Evolutionary conservation across 2,888 invertebrate species (phyloP).

Genomic region (Caenorhabditis wallacei): DNA sequence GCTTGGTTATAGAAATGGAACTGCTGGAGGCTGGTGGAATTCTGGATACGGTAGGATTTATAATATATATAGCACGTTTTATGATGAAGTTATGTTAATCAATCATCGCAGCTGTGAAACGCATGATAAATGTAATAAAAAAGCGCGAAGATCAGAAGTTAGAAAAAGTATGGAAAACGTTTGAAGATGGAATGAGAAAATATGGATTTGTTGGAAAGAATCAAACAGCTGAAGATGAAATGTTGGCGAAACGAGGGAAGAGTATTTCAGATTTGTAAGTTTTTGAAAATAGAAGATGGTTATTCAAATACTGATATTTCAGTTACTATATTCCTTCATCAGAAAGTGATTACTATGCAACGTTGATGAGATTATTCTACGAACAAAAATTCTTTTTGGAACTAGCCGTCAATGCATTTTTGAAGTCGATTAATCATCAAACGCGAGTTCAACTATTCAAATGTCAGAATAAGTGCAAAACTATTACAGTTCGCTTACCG

Average conservation of each 20-base stretch:
- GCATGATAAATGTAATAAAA: conserved; percentile 4
- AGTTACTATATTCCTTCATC: conserved; percentile 45
- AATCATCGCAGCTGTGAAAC: background rate
- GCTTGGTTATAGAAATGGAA: background rate
- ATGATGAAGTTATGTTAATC: background rate
- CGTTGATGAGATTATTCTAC: conserved; percentile 53
- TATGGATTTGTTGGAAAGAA: conserved; percentile 17
- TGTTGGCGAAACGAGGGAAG: conserved; percentile 1
- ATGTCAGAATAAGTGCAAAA: background rate
- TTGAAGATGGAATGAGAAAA: conserved; percentile 31
- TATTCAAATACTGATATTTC: background rate
- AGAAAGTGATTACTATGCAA: conserved; percentile 35
- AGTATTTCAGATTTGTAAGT: conserved; percentile 57
- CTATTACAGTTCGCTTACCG: background rate
- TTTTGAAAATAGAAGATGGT: background rate
- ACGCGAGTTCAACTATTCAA: conserved; percentile 25
- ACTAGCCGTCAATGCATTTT: conserved; percentile 38
- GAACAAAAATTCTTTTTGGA: conserved; percentile 40
- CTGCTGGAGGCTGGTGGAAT: background rate
- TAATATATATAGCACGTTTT: background rate
- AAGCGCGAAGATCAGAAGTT: conserved; percentile 12
- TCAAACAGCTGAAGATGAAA: conserved; percentile 20
- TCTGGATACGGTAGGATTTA: background rate
- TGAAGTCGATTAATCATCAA: conserved; percentile 45
- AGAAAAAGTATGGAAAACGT: conserved; percentile 11